Conservation (phyloP, 2,797 vertebrate genomes). For the Margarornis squamiger region DNA sequence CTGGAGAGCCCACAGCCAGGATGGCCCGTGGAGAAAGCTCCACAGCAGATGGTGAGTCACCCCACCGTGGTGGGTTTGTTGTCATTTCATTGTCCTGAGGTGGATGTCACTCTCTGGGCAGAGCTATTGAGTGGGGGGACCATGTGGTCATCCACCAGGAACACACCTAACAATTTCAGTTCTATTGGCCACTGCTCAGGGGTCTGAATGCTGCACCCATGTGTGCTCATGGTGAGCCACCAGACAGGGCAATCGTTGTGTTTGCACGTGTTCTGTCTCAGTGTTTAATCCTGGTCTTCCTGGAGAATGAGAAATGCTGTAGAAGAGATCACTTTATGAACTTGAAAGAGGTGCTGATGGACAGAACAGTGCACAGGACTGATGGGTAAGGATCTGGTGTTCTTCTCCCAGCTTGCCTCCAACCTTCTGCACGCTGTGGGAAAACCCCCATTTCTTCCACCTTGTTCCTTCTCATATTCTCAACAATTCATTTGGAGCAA, state of each 20-base stretch:
- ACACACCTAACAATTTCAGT: neutral
- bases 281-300: neutral
- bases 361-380: neutral
- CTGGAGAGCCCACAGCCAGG: neutral
- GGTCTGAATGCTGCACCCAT: neutral
- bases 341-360: neutral
- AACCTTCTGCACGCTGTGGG: neutral
- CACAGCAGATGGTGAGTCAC: neutral
- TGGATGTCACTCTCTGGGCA: neutral
- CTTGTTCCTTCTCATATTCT: neutral
- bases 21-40: neutral
- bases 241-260: neutral
- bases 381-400: neutral
- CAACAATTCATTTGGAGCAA: neutral
- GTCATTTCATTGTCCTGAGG: neutral
- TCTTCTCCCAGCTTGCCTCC: neutral
- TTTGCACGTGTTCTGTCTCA: neutral
- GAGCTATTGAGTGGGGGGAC: rapidly evolving
- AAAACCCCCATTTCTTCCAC: neutral
- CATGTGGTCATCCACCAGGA: rapidly evolving
- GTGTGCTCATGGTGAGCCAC: neutral
- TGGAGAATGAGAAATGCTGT: neutral
- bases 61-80: neutral
- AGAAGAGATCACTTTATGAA: neutral
- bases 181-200: neutral